phyloP scores from a whole-genome alignment of 2,888 invertebrate species.

The Corbicula japonica region DNA sequence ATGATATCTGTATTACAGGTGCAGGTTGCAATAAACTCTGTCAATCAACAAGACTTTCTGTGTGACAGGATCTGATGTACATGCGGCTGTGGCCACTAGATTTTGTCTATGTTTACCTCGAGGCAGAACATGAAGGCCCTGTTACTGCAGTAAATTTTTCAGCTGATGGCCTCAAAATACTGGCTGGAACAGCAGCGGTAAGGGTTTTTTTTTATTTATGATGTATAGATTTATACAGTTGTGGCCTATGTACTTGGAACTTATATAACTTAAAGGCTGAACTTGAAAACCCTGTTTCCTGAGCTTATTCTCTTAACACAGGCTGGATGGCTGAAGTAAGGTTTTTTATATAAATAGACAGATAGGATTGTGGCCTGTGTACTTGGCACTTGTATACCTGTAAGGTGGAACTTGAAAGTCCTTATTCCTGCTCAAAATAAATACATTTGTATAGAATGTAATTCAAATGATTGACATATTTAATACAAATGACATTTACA shows the following conservation, averaged over 20 bases:
- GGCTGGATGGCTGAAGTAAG: too few species aligned
- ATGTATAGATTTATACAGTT: too few species aligned
- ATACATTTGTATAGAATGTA: neutral
- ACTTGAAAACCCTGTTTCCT: too few species aligned
- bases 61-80: constrained; percentile 86
- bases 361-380: too few species aligned
- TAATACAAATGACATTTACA: too few species aligned
- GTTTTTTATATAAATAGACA: too few species aligned
- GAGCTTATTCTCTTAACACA: too few species aligned
- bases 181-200: constrained; percentile 84
- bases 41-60: constrained; percentile 85
- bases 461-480: too few species aligned
- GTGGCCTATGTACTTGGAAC: too few species aligned
- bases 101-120: constrained; percentile 85
- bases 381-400: too few species aligned
- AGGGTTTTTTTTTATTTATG: constrained; percentile 35
- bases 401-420: too few species aligned
- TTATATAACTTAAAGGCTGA: too few species aligned
- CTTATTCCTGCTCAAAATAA: neutral
- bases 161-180: constrained; percentile 83
- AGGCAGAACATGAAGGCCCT: constrained; percentile 86
- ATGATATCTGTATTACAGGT: constrained; percentile 57
- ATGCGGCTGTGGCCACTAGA: constrained; percentile 86
- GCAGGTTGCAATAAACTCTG: constrained; percentile 83
- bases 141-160: constrained; percentile 84